phyloP scores from a whole-genome alignment of 1,140 invertebrate genomes.

The Eumeta japonica region DNA sequence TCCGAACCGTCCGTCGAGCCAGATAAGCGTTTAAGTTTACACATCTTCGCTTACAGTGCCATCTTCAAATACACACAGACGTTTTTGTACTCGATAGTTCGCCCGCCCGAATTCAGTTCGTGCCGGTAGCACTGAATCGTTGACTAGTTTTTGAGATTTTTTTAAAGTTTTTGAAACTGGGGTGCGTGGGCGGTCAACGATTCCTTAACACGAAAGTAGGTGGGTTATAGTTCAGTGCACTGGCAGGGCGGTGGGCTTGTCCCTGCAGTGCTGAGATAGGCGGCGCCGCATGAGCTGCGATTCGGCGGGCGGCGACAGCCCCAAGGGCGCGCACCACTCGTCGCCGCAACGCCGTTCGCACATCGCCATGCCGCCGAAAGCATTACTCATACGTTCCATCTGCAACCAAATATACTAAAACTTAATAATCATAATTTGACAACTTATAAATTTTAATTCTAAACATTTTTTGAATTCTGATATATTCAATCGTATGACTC shows the following conservation, averaged over 20 bases:
- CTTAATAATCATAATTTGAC: no score
- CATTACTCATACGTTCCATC: conserved; percentile 9
- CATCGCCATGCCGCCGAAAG: conserved; percentile 6
- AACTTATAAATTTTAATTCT: no score
- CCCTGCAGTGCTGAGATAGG: conserved; percentile 41
- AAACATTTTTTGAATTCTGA: no score
- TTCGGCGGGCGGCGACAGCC: conserved; percentile 81
- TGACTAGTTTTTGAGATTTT: no score
- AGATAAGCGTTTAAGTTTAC: neutral
- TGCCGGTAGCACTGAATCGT: no score
- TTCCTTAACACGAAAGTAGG: conserved; percentile 1
- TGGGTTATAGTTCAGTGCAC: conserved; percentile 36
- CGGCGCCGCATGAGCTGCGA: conserved; percentile 81
- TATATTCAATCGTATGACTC: no score
- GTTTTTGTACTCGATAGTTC: no score
- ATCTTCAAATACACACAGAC: no score
- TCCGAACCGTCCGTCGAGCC: neutral
- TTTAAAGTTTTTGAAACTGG: no score
- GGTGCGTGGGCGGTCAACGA: conserved; percentile 5
- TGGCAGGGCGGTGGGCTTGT: conserved; percentile 26
- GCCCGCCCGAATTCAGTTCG: no score
- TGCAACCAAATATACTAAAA: no score
- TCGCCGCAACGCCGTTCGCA: conserved; percentile 17
- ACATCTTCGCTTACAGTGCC: no score
- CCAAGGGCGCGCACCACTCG: conserved; percentile 58